Conservation (phyloP, 2,113 vertebrate genomes). For the Larimichthys polyactis region DNA sequence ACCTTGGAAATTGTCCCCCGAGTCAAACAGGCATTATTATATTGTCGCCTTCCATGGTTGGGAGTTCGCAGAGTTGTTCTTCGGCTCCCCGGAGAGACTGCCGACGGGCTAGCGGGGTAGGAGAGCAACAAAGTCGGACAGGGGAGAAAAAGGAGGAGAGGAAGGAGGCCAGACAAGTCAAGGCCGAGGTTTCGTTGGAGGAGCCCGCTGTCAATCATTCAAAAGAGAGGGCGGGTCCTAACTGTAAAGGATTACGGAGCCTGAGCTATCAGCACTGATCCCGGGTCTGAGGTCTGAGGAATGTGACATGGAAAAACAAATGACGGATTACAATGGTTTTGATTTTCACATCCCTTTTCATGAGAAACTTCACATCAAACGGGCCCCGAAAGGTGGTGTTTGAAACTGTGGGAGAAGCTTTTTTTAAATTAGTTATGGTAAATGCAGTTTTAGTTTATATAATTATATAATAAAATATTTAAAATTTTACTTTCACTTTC, state of each 20-base stretch:
- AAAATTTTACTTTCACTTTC: no score
- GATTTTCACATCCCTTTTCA: background rate
- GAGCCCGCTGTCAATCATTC: constrained; percentile 51
- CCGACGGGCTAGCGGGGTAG: constrained; percentile 37
- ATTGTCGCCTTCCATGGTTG: constrained; percentile 78
- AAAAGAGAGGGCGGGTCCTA: constrained; percentile 46
- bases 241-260: constrained; percentile 63
- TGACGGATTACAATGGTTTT: background rate
- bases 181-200: constrained; percentile 48
- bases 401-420: background rate
- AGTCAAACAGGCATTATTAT: constrained; percentile 75
- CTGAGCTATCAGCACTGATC: constrained; percentile 40
- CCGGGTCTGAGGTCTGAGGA: constrained; percentile 50
- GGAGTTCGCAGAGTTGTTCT: constrained; percentile 41
- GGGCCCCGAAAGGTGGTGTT: background rate
- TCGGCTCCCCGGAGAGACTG: constrained; percentile 52
- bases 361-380: background rate
- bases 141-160: constrained; percentile 10
- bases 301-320: constrained; percentile 51
- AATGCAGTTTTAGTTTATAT: no score
- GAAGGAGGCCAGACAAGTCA: constrained; percentile 13
- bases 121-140: constrained; percentile 51
- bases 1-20: constrained; percentile 73
- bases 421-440: no score
- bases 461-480: no score